Evolutionary conservation across 2,113 vertebrate species (phyloP), one percentile per base, ranked within the genome.

Genomic region (Isurus oxyrinchus): DNA sequence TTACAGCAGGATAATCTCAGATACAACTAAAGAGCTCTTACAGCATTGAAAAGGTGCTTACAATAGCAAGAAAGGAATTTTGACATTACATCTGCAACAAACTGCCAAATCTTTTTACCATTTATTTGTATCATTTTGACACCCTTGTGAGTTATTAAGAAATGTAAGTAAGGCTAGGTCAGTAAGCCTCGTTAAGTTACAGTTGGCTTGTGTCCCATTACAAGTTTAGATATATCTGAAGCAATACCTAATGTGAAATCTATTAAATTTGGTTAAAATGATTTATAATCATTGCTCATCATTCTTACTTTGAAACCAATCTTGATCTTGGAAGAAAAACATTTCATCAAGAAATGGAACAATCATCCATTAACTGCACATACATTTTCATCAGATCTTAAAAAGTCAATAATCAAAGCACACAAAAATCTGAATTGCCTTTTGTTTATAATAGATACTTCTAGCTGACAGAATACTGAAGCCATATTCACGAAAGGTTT

Each of bases 101-200:
- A 69, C 40, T 49, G 93, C 40, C 61, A 67, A 63, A 69, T 67
- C n/a, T 67, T 44, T 44, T 95, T 69, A 95, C 19, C n/a, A 49
- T 67, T 5, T 49, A 40, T 69, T 55, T 55, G 27, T 10, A 95
- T 95, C 5, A 94, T 63, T 94, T 94, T 66, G 59, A 63, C 57
- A 94, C 35, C 35, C 90, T 63, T 95, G 94, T 95, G 94, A 69
- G 49, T 95, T 72, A 76, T 67, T 69, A 35, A 25, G 23, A 72
- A 72, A 95, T 53, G 49, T 76, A 95, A 95, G 72, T 76, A 72
- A 95, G 66, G 66, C 67, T 53, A 55, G 94, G 67, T 95, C 49
- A 72, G 40, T 69, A 55, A 95, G 49, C 27, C 66, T 35, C 11
- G 11, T 59, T 95, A 53, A 69, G n/a, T 94, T 94, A 63, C 6